phyloP scores from a whole-genome alignment of 2,888 invertebrate species.

The Cetonia aurata region DNA sequence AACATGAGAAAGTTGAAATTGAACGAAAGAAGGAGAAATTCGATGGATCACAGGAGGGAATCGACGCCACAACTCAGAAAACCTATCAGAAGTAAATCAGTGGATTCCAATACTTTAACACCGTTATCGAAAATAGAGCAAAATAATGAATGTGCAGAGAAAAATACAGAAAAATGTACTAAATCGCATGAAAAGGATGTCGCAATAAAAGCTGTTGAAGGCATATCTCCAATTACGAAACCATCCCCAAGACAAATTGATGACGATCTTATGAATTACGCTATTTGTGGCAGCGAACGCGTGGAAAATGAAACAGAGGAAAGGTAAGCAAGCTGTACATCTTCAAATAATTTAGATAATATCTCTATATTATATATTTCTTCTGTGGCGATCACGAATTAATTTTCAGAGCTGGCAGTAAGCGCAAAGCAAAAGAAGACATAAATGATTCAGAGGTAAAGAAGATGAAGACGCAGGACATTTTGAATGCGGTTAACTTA shows the following conservation, averaged over 20 bases:
- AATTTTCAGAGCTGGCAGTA: background rate
- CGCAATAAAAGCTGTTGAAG: conserved; percentile 34
- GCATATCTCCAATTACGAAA: conserved; percentile 16
- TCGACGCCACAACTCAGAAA: conserved; percentile 20
- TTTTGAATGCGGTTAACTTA: conserved; percentile 57
- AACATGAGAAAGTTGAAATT: conserved; percentile 1
- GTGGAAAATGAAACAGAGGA: conserved; percentile 42
- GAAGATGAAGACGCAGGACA: conserved; percentile 53
- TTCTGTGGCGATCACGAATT: too few species aligned
- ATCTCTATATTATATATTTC: too few species aligned
- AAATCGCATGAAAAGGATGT: conserved; percentile 14
- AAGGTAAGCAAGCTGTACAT: conserved; percentile 47
- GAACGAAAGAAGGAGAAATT: conserved; percentile 31
- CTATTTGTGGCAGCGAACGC: conserved; percentile 53
- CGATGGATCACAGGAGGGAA: conserved; percentile 17
- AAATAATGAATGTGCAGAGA: background rate
- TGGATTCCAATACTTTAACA: conserved; percentile 16
- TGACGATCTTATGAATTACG: conserved; percentile 58
- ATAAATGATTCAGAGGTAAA: conserved; percentile 50
- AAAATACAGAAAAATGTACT: background rate
- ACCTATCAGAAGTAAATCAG: conserved; percentile 37
- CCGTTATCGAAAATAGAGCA: conserved; percentile 5
- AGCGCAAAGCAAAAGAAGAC: conserved; percentile 53
- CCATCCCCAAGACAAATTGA: conserved; percentile 41
- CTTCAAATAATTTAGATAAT: background rate